Base-by-base conservation (phyloP, 1,140 invertebrate species). In the Pissodes strobi region DNA sequence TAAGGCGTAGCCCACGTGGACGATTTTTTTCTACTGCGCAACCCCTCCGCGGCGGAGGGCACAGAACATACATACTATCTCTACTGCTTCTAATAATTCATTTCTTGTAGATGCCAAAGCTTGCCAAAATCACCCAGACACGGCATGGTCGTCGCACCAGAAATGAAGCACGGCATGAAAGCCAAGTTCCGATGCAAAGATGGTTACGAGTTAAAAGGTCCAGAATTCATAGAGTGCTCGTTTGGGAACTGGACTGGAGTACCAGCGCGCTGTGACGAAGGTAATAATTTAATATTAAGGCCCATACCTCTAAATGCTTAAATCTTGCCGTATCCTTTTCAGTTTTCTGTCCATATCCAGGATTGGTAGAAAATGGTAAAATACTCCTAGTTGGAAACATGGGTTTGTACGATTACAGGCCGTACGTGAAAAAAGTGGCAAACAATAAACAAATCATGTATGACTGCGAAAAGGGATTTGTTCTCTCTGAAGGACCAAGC, bases 381-480 rank as follows among this genome's bases (percentile, higher is more conserved):
- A 93, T 98, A 0, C 81, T 97, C 10, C 79, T 98, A 0, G 94
- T 98, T 1, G 96, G 95, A 2, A 95, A 96, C 73, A 97, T 98
- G 93, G 96, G 96, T 0, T 84, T 96, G 25, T 98, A 98, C 77
- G 95, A 98, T 77, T 98, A 98, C 76, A 81, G 94, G n/a, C 91
- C 94, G 0, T 98, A 98, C 74, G 95, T 98, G 0, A 88, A 87
- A 72, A 95, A 94, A 80, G 88, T 92, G 56, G 81, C 80, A 0
- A 96, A 95, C 78, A 97, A 97, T 74, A 93, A 96, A 68, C 93
- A 97, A 77, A 97, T 98, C 22, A 93, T 95, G 87, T 98, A 96
- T 78, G 93, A 97, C 69, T 98, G 96, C 77, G 88, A 96, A 64
- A 92, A 93, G 74, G 94, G 94, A 0, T 95, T 92, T 72, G 89